Conservation (phyloP, 2,888 invertebrate species). For the Branchellion lobata region DNA sequence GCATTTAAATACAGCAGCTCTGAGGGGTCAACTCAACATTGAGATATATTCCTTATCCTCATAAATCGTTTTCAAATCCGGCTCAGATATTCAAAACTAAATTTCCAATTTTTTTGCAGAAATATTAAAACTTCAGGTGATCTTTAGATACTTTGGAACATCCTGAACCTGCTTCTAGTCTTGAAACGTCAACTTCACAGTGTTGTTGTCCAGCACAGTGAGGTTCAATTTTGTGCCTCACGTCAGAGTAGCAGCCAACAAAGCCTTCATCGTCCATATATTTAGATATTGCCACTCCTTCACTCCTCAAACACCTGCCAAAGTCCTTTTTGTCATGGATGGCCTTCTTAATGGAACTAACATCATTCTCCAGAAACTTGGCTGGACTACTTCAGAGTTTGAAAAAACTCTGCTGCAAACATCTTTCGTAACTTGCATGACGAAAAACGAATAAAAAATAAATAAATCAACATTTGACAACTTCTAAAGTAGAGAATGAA, state of each 20-base stretch:
- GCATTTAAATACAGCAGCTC: no score
- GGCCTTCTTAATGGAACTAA: slow-evolving; percentile 30
- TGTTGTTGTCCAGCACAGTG: slow-evolving; percentile 35
- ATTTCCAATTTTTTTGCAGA: no score
- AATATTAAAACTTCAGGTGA: not conserved
- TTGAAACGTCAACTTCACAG: slow-evolving; percentile 34
- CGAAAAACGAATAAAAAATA: no score
- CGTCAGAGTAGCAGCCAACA: slow-evolving; percentile 43
- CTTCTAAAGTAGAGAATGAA: no score
- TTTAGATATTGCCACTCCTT: slow-evolving; percentile 19
- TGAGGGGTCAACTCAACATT: no score
- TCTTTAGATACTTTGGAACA: no score
- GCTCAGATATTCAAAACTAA: no score
- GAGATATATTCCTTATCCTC: no score
- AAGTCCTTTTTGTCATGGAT: slow-evolving; percentile 33
- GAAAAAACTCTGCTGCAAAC: slow-evolving; percentile 9
- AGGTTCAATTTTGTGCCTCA: not conserved
- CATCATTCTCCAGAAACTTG: slow-evolving; percentile 20
- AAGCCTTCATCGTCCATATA: slow-evolving; percentile 4
- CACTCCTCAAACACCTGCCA: slow-evolving; percentile 34
- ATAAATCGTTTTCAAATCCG: no score
- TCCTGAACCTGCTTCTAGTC: not conserved
- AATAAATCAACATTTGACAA: no score
- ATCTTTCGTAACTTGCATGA: no score
- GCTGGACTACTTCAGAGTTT: slow-evolving; percentile 35